Base-by-base conservation (phyloP, 2,113 vertebrate species). In the Pitta sordida region DNA sequence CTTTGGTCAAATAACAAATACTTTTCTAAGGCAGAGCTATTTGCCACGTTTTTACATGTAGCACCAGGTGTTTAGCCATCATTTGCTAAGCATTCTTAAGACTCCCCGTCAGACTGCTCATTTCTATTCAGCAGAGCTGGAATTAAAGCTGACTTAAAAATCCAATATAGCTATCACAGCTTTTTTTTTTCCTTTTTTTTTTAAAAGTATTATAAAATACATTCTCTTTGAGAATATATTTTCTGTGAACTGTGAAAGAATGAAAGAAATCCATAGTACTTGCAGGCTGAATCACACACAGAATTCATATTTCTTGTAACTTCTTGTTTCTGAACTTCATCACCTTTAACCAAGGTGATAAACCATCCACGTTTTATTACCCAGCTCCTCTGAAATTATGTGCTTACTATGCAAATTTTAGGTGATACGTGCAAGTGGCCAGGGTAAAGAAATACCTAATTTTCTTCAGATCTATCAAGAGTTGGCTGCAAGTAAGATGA, bases 61-160 rank as follows among this genome's bases (percentile, higher is more conserved):
- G 91, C 5, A n/a, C 62, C 64, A 95, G 74, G 70, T 84, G 53
- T 68, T 74, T 68, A 86, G 29, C 73, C 48, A 39, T 24, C 48
- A 49, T 67, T 91, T 55, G 73, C 23, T 44, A 83, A 74, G 20
- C 44, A 46, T 51, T 87, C 87, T 77, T 32, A 52, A 94, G 64
- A 55, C 67, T 82, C 51, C 43, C 74, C 43, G 36, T 73, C 83
- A 55, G 52, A 94, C 56, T 95, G 49, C 64, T 82, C 63, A 89
- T 77, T 83, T 83, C 83, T 87, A 36, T 74, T 92, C 37, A 76
- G 65, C 64, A 83, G 82, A 70, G 44, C 56, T 94, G 46, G 88
- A 96, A 95, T 95, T 65, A 95, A 91, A 86, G 91, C 74, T 81
- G 82, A 93, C 90, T 91, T 91, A 87, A 93, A 96, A 88, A 95